Evolutionary conservation across 2,797 vertebrate species (phyloP).

Genomic region (Pantherophis vulpinus): DNA sequence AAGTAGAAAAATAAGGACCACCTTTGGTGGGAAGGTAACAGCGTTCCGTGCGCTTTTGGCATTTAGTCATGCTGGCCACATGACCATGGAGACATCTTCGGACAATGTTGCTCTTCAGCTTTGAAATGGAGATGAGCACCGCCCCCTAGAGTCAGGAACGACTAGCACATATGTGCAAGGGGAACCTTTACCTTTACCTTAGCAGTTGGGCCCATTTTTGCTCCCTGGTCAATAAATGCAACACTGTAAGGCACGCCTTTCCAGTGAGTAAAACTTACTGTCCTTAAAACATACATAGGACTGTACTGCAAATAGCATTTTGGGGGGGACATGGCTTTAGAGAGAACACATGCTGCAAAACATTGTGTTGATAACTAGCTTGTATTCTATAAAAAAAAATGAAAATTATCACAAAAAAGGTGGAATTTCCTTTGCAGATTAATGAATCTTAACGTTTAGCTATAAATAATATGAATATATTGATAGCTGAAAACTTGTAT

Average conservation of each 20-base stretch:
- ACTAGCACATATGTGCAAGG: too few relatives aligned
- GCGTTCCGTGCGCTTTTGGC: too few relatives aligned
- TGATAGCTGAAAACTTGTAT: background rate
- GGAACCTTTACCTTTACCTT: background rate
- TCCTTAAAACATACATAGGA: background rate
- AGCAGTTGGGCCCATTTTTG: background rate
- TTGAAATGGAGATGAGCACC: too few relatives aligned
- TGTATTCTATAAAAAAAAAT: background rate
- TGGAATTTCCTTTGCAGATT: background rate
- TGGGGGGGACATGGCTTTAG: background rate
- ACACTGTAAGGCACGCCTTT: background rate
- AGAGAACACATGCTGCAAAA: background rate
- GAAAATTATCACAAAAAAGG: background rate
- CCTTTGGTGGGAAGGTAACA: too few relatives aligned
- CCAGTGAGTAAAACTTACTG: background rate
- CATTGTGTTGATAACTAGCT: background rate
- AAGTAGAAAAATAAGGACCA: too few relatives aligned
- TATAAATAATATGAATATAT: background rate
- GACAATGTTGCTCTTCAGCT: too few relatives aligned
- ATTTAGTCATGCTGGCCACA: too few relatives aligned
- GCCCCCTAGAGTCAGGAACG: too few relatives aligned
- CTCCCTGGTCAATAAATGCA: background rate
- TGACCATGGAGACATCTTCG: too few relatives aligned
- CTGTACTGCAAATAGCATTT: background rate
- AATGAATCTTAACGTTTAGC: background rate